These are phyloP conservation scores for Tetranychus piercei DNA, from an alignment of 2,888 invertebrate genomes.

Conservation along the genomic window DNA sequence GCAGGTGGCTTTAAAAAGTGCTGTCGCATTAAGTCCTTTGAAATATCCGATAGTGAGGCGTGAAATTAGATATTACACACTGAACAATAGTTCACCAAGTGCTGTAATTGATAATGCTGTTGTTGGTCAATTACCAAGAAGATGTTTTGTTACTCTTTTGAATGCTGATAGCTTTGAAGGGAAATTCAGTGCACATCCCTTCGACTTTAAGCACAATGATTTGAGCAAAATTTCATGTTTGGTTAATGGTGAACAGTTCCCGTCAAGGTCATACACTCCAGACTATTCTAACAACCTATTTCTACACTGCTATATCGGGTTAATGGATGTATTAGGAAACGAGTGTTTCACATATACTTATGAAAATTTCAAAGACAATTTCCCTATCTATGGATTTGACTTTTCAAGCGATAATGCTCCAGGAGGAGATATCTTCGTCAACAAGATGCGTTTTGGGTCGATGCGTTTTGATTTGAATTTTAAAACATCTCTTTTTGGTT, in stretches of 20 bases:
- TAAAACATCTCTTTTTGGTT: too few relatives aligned
- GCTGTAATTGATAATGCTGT: constrained; percentile 12
- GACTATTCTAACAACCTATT: constrained; percentile 5
- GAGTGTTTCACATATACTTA: too few relatives aligned
- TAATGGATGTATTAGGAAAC: not conserved
- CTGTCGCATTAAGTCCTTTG: not conserved
- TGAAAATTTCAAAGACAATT: too few relatives aligned
- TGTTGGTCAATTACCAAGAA: constrained; percentile 13
- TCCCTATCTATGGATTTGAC: too few relatives aligned
- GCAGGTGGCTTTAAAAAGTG: not conserved
- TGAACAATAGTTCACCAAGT: not conserved
- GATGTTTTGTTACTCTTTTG: not conserved
- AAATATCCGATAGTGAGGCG: not conserved
- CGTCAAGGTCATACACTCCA: not conserved
- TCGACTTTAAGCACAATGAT: not conserved
- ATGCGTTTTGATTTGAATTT: too few relatives aligned
- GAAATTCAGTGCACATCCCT: not conserved
- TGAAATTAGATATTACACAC: not conserved
- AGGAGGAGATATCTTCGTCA: too few relatives aligned
- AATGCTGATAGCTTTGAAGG: constrained; percentile 11
- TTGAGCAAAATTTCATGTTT: constrained; percentile 2
- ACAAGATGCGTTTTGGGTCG: too few relatives aligned
- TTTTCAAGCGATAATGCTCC: too few relatives aligned
- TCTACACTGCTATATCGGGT: not conserved
- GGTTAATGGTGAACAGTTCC: constrained; percentile 12